Percentiles rank a stretch among this genome's conserved stretches.
phyloP scores from a whole-genome alignment of 2,888 invertebrate species.

The Lordiphosa fenestrarum region DNA sequence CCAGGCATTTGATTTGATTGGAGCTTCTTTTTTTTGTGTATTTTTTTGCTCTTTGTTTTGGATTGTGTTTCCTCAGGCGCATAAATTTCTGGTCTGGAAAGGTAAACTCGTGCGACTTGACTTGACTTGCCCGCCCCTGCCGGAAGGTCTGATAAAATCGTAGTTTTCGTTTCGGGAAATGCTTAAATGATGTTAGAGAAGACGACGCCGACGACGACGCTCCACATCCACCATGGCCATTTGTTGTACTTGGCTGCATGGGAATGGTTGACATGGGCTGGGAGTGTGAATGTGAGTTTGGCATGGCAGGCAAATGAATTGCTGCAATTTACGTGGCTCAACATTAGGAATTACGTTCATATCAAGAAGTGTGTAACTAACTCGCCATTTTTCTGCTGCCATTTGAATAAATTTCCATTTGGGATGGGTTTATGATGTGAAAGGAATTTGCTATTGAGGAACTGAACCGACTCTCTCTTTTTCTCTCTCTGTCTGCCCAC shows the following conservation, averaged over 20 bases:
- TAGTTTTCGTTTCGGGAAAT: slow-evolving; percentile 46
- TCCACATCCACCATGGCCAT: background rate
- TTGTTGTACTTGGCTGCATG: slow-evolving; percentile 19
- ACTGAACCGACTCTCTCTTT: too few relatives aligned
- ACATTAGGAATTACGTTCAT: slow-evolving; percentile 6
- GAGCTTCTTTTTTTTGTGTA: background rate
- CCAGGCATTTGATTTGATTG: background rate
- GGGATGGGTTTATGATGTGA: too few relatives aligned
- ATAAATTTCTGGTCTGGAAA: slow-evolving; percentile 44
- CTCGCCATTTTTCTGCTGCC: too few relatives aligned
- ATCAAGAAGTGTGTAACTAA: too few relatives aligned
- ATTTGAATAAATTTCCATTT: too few relatives aligned
- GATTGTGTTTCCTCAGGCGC: slow-evolving; percentile 26
- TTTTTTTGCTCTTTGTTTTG: slow-evolving; percentile 12
- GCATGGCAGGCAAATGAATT: slow-evolving; percentile 39
- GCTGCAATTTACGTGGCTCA: slow-evolving; percentile 46
- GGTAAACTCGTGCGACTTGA: slow-evolving; percentile 57
- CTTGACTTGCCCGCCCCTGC: slow-evolving; percentile 37
- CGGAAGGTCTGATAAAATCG: slow-evolving; percentile 60
- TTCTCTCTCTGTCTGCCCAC: too few relatives aligned
- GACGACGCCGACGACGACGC: slow-evolving; percentile 12
- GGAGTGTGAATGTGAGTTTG: slow-evolving; percentile 21
- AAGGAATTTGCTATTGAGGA: too few relatives aligned
- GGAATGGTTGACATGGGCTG: slow-evolving; percentile 23
- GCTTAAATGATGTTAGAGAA: slow-evolving; percentile 44